Base-by-base conservation (phyloP, 1,140 invertebrate species). In the Phenacoccus solenopsis region DNA sequence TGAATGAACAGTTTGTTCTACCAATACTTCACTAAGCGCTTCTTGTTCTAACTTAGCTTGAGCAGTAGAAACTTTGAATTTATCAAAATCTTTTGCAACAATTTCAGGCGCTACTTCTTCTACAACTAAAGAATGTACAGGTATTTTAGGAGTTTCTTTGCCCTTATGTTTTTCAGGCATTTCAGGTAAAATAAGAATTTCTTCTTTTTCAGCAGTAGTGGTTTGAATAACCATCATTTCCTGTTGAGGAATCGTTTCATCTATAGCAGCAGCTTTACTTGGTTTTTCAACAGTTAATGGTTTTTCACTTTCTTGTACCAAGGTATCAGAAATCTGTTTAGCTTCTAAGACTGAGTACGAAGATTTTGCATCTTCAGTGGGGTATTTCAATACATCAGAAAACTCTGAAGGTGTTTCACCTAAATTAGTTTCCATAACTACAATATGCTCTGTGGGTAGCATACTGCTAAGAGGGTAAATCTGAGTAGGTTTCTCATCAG, bases 101-200 rank as follows among this genome's bases (percentile, higher is more conserved):
- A 82, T 81, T 71, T 84, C 79, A 20, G 80, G 74, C 70, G 78
- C 76, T 21, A 83, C 82, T 80, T 87, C 84, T 77, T 86, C 83
- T 49, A 85, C 78, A 71, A 86, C 76, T 56, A 84, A 76, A n/a
- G 84, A 84, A 71, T 82, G 77, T 0, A 85, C 73, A 24, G 83
- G 78, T 74, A 84, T 82, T 1, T 79, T 78, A 12, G 83, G 78
- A 2, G 80, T 77, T 32, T 77, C 72, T 79, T 83, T 85, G 1
- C 81, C 80, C 71, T 77, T 81, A 72, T 85, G 82, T 28, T 77
- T 77, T 72, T 85, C 83, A 7, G 85, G 85, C 28, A 82, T 73
- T 67, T 82, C 79, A 57, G 79, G 79, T 20, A 77, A 72, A 69
- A 78, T 75, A 12, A 85, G 77, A 13, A 78, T 69, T 9, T 80